Conservation (phyloP, 1,140 invertebrate genomes). For the Frieseomelitta varia region DNA sequence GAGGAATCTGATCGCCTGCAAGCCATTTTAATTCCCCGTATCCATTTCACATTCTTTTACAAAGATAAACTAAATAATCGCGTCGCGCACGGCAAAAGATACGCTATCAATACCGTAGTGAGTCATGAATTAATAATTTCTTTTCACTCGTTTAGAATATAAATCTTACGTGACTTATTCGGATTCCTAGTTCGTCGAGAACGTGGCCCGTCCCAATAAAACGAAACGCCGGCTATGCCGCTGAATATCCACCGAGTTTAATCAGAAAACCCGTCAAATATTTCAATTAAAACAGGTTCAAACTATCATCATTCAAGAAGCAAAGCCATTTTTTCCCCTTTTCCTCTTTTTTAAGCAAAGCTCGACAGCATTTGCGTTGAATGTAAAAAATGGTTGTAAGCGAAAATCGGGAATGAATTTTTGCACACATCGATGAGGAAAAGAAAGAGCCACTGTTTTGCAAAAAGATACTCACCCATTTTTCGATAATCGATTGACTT, state of each 20-base stretch:
- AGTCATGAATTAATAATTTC: constrained; percentile 56
- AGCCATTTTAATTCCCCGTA: constrained; percentile 25
- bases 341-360: constrained; percentile 4
- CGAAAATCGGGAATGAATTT: background rate
- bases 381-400: background rate
- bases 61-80: constrained; percentile 62
- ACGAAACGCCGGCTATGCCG: constrained; percentile 40
- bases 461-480: constrained; percentile 72
- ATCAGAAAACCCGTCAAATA: constrained; percentile 32
- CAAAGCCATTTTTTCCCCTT: background rate
- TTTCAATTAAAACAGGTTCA: background rate
- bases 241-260: constrained; percentile 36
- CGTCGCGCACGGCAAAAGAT: constrained; percentile 60
- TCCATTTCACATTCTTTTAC: constrained; percentile 35
- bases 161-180: constrained; percentile 47
- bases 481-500: constrained; percentile 65
- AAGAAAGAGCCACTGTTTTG: no score
- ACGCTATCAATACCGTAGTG: constrained; percentile 62
- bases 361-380: background rate
- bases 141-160: constrained; percentile 19
- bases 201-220: constrained; percentile 33
- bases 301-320: background rate
- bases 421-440: background rate
- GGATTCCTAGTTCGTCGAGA: constrained; percentile 29
- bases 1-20: background rate